These are phyloP conservation scores for Lasioglossum malachurum DNA, from an alignment of 2,888 invertebrate genomes.

Conservation along the genomic window DNA sequence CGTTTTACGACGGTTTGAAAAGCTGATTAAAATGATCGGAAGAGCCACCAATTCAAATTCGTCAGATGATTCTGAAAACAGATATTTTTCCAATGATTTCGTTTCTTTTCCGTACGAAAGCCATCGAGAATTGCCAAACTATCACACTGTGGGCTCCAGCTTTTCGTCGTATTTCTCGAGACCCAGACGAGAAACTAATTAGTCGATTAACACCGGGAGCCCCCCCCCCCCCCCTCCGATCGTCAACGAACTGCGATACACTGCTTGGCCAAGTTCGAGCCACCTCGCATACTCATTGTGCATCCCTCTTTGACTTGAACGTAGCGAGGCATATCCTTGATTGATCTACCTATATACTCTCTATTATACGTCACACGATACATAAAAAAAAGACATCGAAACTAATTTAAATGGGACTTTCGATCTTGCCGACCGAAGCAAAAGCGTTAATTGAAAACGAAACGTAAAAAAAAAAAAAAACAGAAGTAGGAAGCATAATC, in stretches of 20 bases:
- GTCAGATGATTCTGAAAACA: too few species aligned
- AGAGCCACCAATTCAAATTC: too few species aligned
- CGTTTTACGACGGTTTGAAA: too few species aligned
- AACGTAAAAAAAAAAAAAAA: neutral
- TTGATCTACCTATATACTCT: slow-evolving; percentile 45
- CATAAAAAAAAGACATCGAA: neutral
- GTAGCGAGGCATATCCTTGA: slow-evolving; percentile 82
- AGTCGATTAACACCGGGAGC: neutral
- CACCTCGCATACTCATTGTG: slow-evolving; percentile 85
- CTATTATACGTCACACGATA: slow-evolving; percentile 4
- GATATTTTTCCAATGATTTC: neutral
- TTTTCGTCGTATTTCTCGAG: slow-evolving; percentile 21
- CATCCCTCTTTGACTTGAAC: slow-evolving; percentile 81
- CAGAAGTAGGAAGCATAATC: neutral
- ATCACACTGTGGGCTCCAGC: slow-evolving; percentile 7
- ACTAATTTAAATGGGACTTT: slow-evolving; percentile 64
- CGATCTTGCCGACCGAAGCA: slow-evolving; percentile 56
- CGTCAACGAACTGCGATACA: slow-evolving; percentile 46
- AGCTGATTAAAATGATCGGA: too few species aligned
- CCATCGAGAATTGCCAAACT: neutral
- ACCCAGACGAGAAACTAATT: neutral
- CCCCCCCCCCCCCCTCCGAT: slow-evolving; percentile 30
- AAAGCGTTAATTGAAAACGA: slow-evolving; percentile 26
- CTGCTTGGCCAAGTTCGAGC: slow-evolving; percentile 75
- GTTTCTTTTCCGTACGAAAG: neutral